A percentile compares a stretch with the other conserved stretches of the same genome.
These are phyloP conservation scores for Parnassius apollo DNA, from an alignment of 2,888 invertebrate genomes.

Conservation along the genomic window DNA sequence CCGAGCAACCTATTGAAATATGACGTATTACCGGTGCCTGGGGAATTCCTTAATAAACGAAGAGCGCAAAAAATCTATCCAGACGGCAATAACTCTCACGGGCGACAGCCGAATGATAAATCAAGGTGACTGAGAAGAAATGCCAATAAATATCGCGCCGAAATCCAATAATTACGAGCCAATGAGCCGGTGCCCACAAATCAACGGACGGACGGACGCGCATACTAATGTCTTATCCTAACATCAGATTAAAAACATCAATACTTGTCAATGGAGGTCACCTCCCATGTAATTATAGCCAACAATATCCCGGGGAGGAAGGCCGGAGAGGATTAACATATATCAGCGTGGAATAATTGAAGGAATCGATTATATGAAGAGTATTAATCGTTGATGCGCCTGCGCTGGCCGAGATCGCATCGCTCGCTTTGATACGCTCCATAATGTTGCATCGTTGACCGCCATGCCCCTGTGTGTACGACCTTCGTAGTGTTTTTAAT, in stretches of 20 bases:
- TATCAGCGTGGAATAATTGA: slow-evolving; percentile 79
- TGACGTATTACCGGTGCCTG: slow-evolving; percentile 73
- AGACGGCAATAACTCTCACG: slow-evolving; percentile 40
- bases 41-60: slow-evolving; percentile 69
- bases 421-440: slow-evolving; percentile 12
- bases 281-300: slow-evolving; percentile 80
- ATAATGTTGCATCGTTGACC: background rate
- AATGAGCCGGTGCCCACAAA: slow-evolving; percentile 77
- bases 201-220: slow-evolving; percentile 68
- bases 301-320: slow-evolving; percentile 77
- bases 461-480: background rate
- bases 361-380: slow-evolving; percentile 80
- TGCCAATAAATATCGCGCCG: slow-evolving; percentile 76
- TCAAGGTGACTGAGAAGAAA: slow-evolving; percentile 71
- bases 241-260: slow-evolving; percentile 81
- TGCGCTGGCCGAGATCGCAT: slow-evolving; percentile 44
- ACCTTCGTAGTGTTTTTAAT: background rate
- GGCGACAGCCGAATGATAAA: slow-evolving; percentile 71
- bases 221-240: slow-evolving; percentile 80
- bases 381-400: slow-evolving; percentile 79
- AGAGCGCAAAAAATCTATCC: slow-evolving; percentile 44
- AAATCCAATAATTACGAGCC: slow-evolving; percentile 78
- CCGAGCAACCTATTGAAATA: slow-evolving; percentile 73
- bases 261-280: slow-evolving; percentile 79
- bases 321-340: slow-evolving; percentile 75